Evolutionary conservation across 2,888 invertebrate genomes (phyloP).

Genomic region (Cenopis cana): DNA sequence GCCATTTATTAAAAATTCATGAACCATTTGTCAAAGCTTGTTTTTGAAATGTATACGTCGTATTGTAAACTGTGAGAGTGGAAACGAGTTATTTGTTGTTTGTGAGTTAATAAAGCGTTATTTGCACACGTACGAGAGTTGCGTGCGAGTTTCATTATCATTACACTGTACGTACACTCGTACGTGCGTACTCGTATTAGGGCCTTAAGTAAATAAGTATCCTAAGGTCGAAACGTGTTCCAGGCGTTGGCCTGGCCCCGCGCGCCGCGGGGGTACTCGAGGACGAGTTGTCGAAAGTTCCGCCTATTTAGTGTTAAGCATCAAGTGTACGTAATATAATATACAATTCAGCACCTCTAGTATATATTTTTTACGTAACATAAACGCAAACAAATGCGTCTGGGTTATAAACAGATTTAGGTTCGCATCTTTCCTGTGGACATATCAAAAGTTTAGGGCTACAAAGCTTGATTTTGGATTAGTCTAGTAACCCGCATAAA

Average conservation of each 20-base stretch:
- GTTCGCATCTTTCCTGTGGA: too few species aligned
- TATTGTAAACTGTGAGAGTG: constrained; percentile 1
- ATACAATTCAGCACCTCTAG: not conserved
- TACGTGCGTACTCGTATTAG: too few species aligned
- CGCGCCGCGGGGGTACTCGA: constrained; percentile 50
- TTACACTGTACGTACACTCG: too few species aligned
- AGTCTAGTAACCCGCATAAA: too few species aligned
- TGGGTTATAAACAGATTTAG: too few species aligned
- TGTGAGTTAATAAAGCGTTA: constrained; percentile 23
- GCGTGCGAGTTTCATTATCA: too few species aligned
- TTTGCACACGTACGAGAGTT: too few species aligned
- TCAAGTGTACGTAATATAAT: constrained; percentile 49
- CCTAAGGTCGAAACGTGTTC: constrained; percentile 30
- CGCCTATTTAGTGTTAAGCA: constrained; percentile 75
- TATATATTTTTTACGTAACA: too few species aligned
- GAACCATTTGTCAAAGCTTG: not conserved
- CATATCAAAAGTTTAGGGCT: too few species aligned
- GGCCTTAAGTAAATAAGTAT: too few species aligned
- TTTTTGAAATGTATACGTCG: not conserved
- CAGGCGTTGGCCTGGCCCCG: constrained; percentile 7
- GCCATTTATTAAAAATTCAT: not conserved
- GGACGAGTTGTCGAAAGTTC: constrained; percentile 76
- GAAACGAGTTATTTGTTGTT: constrained; percentile 18
- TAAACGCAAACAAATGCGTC: too few species aligned
- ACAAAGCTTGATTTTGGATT: too few species aligned